Percentiles rank a stretch among this genome's conserved stretches.
These are phyloP conservation scores for Mythimna pallens DNA, from an alignment of 2,888 invertebrate genomes.

Conservation along the genomic window DNA sequence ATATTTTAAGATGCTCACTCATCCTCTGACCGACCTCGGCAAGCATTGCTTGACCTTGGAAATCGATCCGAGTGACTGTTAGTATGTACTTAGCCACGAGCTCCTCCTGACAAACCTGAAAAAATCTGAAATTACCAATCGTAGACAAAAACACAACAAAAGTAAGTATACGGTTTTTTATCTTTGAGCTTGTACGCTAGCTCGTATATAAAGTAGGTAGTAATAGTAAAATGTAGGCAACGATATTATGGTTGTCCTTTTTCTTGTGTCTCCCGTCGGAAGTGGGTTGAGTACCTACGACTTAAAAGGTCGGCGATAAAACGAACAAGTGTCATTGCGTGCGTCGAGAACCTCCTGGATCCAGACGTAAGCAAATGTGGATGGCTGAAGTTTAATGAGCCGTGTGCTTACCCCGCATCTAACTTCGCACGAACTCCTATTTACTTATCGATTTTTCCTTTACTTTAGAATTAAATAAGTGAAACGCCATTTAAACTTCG, in stretches of 20 bases:
- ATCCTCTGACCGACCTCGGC: too few species aligned
- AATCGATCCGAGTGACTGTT: too few species aligned
- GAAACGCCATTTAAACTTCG: constrained; percentile 69
- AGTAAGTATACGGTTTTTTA: constrained; percentile 28
- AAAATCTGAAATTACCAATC: constrained; percentile 5
- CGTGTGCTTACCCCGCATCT: constrained; percentile 76
- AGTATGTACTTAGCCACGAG: too few species aligned
- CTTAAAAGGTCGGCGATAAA: constrained; percentile 81
- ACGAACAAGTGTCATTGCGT: constrained; percentile 82
- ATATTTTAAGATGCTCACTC: too few species aligned
- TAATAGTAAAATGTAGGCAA: constrained; percentile 58
- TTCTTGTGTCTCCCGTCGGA: constrained; percentile 62
- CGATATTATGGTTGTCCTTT: constrained; percentile 60
- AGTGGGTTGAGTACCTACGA: constrained; percentile 73
- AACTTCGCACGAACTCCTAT: constrained; percentile 77
- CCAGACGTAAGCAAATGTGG: constrained; percentile 83
- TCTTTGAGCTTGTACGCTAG: constrained; percentile 32
- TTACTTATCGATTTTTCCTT: constrained; percentile 74
- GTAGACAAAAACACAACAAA: constrained; percentile 10
- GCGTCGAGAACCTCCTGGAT: constrained; percentile 75
- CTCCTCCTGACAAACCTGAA: too few species aligned
- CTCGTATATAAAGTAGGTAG: constrained; percentile 52
- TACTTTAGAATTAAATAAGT: constrained; percentile 74
- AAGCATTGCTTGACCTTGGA: too few species aligned
- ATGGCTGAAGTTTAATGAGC: constrained; percentile 84